A percentile compares a stretch with the other conserved stretches of the same genome.
Evolutionary conservation across 2,797 vertebrate genomes (phyloP).

Genomic region (Remorina albescens): DNA sequence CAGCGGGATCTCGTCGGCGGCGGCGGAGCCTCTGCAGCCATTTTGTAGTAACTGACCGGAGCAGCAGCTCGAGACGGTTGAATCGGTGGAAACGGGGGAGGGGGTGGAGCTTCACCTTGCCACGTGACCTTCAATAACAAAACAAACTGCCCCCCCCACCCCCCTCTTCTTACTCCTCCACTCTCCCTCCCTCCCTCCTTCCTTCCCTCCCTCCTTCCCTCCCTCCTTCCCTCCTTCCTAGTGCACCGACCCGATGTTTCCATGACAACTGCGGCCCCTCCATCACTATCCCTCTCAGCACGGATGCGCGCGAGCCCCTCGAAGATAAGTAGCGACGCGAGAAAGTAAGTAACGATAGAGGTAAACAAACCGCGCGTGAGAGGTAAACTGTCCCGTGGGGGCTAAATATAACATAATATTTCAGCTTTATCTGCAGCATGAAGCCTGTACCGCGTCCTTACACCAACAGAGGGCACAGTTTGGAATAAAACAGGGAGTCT

Average conservation of each 20-base stretch:
- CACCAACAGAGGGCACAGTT: slow-evolving; percentile 78
- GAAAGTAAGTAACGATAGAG: slow-evolving; percentile 6
- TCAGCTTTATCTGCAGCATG: background rate
- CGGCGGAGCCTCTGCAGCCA: slow-evolving; percentile 85
- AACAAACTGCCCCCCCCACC: slow-evolving; percentile 77
- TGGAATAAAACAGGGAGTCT: background rate
- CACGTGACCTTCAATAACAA: slow-evolving; percentile 87
- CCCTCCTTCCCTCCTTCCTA: slow-evolving; percentile 25
- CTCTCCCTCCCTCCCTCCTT: slow-evolving; percentile 18
- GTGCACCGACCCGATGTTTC: slow-evolving; percentile 75
- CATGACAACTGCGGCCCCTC: slow-evolving; percentile 80
- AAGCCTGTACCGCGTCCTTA: background rate
- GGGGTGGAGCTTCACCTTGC: slow-evolving; percentile 61
- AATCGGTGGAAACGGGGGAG: slow-evolving; percentile 80
- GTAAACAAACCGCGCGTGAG: background rate
- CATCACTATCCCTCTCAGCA: slow-evolving; percentile 41
- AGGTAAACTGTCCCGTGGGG: background rate
- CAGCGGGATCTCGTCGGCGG: slow-evolving; percentile 73
- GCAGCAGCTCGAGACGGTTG: slow-evolving; percentile 79
- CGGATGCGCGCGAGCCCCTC: slow-evolving; percentile 9
- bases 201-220: slow-evolving; percentile 36
- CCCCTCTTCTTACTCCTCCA: background rate
- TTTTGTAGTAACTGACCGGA: slow-evolving; percentile 88
- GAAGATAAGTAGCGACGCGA: background rate
- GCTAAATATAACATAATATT: background rate